These are phyloP conservation scores for Hemichromis elongatus DNA, from an alignment of 2,113 vertebrate genomes.

Conservation along the genomic window DNA sequence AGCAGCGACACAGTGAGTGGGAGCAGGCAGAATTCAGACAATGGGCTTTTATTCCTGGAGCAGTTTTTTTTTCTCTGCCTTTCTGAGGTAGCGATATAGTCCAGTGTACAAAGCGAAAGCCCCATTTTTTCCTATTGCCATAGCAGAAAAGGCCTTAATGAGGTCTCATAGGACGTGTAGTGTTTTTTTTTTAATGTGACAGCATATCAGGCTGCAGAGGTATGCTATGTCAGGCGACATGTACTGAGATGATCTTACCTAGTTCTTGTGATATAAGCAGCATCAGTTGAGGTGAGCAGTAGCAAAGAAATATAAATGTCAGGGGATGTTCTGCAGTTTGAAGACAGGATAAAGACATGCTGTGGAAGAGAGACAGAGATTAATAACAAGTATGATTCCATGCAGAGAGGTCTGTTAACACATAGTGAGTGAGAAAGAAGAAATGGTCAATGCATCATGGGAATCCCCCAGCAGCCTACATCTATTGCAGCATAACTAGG, in stretches of 20 bases:
- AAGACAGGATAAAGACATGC: neutral
- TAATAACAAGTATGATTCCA: rapidly evolving
- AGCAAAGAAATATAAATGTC: neutral
- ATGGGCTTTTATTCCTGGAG: conserved; percentile 40
- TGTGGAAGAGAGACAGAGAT: neutral
- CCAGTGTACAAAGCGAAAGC: neutral
- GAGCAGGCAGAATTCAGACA: conserved; percentile 22
- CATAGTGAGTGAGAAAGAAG: neutral
- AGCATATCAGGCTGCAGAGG: conserved; percentile 8
- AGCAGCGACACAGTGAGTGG: conserved; percentile 32
- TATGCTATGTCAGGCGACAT: conserved; percentile 15
- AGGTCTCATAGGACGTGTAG: conserved; percentile 44
- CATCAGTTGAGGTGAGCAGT: neutral
- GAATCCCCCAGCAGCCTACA: rapidly evolving
- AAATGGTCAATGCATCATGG: neutral
- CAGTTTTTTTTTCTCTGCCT: neutral
- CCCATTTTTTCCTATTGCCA: conserved; percentile 28
- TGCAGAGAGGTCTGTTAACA: rapidly evolving
- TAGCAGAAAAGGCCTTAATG: conserved; percentile 32
- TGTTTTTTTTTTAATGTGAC: conserved; percentile 34
- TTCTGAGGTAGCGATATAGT: neutral
- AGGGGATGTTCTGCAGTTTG: neutral
- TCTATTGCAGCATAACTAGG: neutral
- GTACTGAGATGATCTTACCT: neutral
- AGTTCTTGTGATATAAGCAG: neutral